Evolutionary conservation across 53 echinoderm and acorn worm species (phyloP), one percentile per base, ranked within the genome.

Genomic region (Crossaster papposus): DNA sequence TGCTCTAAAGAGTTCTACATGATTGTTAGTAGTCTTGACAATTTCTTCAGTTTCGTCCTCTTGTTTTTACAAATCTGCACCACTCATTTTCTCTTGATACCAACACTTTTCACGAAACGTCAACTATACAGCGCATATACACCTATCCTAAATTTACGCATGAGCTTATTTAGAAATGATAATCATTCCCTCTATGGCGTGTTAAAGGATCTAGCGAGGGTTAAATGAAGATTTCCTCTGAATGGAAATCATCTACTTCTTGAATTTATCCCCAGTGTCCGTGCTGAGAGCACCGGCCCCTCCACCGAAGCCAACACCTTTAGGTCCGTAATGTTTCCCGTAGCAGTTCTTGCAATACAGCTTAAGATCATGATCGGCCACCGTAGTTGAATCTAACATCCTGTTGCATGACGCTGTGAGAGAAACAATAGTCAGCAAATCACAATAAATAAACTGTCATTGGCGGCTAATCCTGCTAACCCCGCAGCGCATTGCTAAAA

Each of bases 331-430:
- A 33, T 80, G 63, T 77, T 91, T 91, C 50, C 88, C 93, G 80
- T 93, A 83, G 62, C 93, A 91, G 51, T 62, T 88, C 81, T 70
- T 86, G 71, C 84, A 91, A 88, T 81, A 89, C 31, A 91, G 81
- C 78, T 79, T 89, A 29, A 87, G 77, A 18, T 97, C 91, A 77
- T 95, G 97, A 53, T 91, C 91, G 53, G 93, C 85, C 18, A 97
- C 95, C 33, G 86, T 95, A 37, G 91, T 94, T 7, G 97, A 97
- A 72, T 97, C 97, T 91, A 97, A 77, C 73, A 90, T 87, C 79
- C 92, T 91, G 83, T 75, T 92, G 90, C 97, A 97, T 2, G 85
- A 64, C 52, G 64, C 97, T 94, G 75, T 74, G 15, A 74, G 10
- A 68, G 24, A 74, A 74, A 74, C 14, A 74, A 31, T 28, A 71